phyloP scores from a whole-genome alignment of 2,797 vertebrate species.

The Lacerta bilineata region DNA sequence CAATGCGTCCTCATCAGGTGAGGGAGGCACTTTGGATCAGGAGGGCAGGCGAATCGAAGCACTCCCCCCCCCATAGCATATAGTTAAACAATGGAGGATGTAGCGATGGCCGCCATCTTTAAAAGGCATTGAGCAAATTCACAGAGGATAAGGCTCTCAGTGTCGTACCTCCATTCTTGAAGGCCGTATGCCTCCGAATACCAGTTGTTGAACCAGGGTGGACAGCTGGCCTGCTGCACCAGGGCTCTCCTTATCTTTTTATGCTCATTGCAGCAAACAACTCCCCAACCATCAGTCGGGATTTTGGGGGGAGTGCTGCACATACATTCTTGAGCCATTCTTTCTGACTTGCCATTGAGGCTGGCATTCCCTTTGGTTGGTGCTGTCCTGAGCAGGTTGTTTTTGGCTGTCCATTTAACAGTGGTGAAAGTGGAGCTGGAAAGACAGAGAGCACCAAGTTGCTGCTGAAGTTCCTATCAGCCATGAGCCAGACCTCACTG shows the following conservation, averaged over 20 bases:
- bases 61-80: not conserved
- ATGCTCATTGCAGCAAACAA: too few species aligned
- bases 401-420: constrained; percentile 63
- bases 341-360: not conserved
- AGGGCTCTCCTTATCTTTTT: too few species aligned
- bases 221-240: too few species aligned
- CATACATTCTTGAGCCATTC: not conserved
- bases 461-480: constrained; percentile 91
- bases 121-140: not conserved
- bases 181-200: too few species aligned
- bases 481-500: constrained; percentile 89
- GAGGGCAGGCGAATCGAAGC: not conserved
- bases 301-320: not conserved
- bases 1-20: constrained; percentile 95
- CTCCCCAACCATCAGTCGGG: not conserved
- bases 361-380: not conserved
- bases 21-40: constrained; percentile 40
- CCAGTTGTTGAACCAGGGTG: too few species aligned
- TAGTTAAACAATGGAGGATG: not conserved
- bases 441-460: constrained; percentile 95
- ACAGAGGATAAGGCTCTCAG: too few species aligned
- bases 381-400: constrained; percentile 15
- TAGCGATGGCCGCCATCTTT: not conserved
- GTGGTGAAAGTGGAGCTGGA: constrained; percentile 93
- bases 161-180: too few species aligned